phyloP scores from a whole-genome alignment of 2,888 invertebrate genomes.

The Frankliniella fusca region DNA sequence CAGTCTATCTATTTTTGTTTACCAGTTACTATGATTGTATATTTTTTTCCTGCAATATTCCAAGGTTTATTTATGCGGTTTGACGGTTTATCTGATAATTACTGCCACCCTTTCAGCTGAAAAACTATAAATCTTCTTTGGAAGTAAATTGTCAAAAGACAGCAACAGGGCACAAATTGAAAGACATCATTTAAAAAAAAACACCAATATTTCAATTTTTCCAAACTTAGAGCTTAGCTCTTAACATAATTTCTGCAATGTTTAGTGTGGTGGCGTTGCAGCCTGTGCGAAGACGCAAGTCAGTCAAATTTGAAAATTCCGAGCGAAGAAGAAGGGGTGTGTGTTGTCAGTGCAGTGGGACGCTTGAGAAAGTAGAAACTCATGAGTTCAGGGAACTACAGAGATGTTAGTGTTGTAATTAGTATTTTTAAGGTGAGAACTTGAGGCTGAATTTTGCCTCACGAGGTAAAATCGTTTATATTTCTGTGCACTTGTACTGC shows the following conservation, averaged over 20 bases:
- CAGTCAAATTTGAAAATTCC: not conserved
- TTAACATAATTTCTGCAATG: not conserved
- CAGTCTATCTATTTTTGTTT: too few relatives aligned
- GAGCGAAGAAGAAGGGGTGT: not conserved
- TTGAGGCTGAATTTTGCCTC: not conserved
- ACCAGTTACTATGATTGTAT: too few relatives aligned
- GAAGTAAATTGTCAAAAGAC: not conserved
- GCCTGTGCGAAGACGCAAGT: not conserved
- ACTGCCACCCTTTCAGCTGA: not conserved
- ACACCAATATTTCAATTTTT: not conserved
- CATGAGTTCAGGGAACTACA: not conserved
- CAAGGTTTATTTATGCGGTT: not conserved
- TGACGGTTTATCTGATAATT: not conserved
- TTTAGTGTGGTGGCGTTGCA: not conserved
- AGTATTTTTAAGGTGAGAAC: not conserved
- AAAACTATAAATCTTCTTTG: not conserved
- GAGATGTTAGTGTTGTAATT: not conserved
- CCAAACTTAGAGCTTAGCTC: not conserved
- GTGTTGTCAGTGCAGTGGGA: not conserved
- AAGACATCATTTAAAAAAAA: not conserved
- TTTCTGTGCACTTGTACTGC: not conserved
- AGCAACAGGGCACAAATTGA: too few relatives aligned
- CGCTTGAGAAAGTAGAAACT: not conserved
- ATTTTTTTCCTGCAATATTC: not conserved
- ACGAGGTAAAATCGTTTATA: not conserved